These are phyloP conservation scores for Pinctada fucata DNA, from an alignment of 2,888 invertebrate genomes.

Conservation along the genomic window DNA sequence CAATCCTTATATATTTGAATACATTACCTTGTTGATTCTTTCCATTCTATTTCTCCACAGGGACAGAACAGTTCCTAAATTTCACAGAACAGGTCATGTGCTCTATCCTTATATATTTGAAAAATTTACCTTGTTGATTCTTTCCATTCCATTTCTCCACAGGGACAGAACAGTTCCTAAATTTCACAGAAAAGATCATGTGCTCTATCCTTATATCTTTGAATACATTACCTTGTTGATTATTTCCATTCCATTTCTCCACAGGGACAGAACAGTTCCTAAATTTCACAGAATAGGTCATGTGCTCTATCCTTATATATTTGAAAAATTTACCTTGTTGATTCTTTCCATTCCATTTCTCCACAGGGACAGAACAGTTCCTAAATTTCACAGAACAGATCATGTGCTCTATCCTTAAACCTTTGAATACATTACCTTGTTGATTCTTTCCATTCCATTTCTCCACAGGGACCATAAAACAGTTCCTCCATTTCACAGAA, in stretches of 20 bases:
- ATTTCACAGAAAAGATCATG: conserved; percentile 92
- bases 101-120: conserved; percentile 78
- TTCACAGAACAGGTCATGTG: conserved; percentile 93
- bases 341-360: conserved; percentile 96
- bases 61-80: conserved; percentile 83
- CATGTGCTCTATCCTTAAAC: conserved; percentile 85
- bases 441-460: conserved; percentile 95
- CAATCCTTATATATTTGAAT: conserved; percentile 77
- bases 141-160: conserved; percentile 89
- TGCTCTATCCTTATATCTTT: conserved; percentile 81
- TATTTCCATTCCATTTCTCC: too few species aligned
- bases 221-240: too few species aligned
- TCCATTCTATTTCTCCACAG: conserved; percentile 85
- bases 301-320: conserved; percentile 85
- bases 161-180: conserved; percentile 89
- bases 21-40: conserved; percentile 90
- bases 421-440: conserved; percentile 81
- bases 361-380: too few species aligned
- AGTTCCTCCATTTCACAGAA: conserved; percentile 93
- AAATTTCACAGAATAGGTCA: conserved; percentile 89
- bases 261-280: too few species aligned
- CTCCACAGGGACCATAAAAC: conserved; percentile 83
- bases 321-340: conserved; percentile 91
- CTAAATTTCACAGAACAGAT: conserved; percentile 89
- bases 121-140: conserved; percentile 88